Conservation (phyloP, 2,888 invertebrate genomes). For the Caenorhabditis plicata region DNA sequence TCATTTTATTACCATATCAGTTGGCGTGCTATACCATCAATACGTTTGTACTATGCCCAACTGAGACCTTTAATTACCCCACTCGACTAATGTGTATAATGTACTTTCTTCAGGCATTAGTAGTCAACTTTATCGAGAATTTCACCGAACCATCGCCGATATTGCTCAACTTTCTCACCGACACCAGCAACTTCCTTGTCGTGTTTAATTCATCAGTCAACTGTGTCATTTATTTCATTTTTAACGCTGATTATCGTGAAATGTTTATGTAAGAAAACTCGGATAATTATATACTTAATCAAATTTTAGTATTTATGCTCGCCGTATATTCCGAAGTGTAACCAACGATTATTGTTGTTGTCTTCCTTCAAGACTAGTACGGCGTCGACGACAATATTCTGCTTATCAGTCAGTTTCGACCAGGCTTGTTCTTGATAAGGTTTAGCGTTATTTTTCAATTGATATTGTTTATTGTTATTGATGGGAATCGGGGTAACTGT, state of each 20-base stretch:
- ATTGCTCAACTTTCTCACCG: conserved; percentile 61
- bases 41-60: no score
- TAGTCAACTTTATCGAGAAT: conserved; percentile 64
- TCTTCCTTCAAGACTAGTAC: conserved; percentile 3
- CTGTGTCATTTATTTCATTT: conserved; percentile 63
- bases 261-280: conserved; percentile 44
- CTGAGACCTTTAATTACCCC: no score
- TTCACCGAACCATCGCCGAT: conserved; percentile 62
- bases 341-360: conserved; percentile 36
- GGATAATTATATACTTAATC: neutral
- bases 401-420: conserved; percentile 35
- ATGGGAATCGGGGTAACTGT: no score
- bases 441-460: neutral
- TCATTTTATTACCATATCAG: no score
- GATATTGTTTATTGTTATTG: no score
- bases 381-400: conserved; percentile 11
- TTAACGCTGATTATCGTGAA: conserved; percentile 60
- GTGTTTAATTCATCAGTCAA: conserved; percentile 65
- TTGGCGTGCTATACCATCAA: no score
- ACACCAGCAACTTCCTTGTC: conserved; percentile 65
- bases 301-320: conserved; percentile 21
- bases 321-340: conserved; percentile 10
- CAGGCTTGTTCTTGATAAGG: conserved; percentile 25
- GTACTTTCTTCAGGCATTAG: conserved; percentile 45
- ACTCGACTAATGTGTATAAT: no score